Base-by-base conservation (phyloP, 2,888 invertebrate species). In the Drosophila hamatofila region DNA sequence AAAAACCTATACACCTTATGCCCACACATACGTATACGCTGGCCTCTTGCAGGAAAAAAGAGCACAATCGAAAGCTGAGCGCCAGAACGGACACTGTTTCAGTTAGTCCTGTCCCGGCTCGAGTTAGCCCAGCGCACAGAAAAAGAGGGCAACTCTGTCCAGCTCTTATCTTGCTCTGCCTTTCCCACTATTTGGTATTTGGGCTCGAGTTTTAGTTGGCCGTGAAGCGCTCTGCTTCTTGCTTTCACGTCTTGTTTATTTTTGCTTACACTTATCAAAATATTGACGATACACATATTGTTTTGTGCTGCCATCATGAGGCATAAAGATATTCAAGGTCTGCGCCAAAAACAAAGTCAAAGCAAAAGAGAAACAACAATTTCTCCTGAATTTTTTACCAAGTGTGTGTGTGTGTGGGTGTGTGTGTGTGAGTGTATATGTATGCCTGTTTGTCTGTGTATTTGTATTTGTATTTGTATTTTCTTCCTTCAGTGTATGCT, bases 221-320 rank as follows among this genome's bases (percentile, higher is more conserved):
- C 66, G 37, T 46, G 66, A 57, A 83, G 72, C 52, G 86, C 78
- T 72, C 69, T 60, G 72, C 64, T 72, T 66, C 59, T 74, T 70
- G 69, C 72, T 78, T 85, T 85, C 88, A 88, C 86, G 86, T 80
- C 72, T 80, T 86, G 87, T 87, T 87, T 87, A 80, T 88, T 87
- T 87, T 86, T 86, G 90, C 90, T 90, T 83, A 87, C 90, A 87
- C 89, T 87, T 87, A 87, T 90, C 90, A 87, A 87, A 87, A 87
- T 87, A 90, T 87, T 87, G 75, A 72, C 74, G 72, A 81, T 76
- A 79, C 90, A 81, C 85, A 89, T 80, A 89, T 89, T 87, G 85
- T 74, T 70, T 79, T 67, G 71, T 71, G 72, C 61, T 74, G 72
- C 72, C 87, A 66, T 72, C 78, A 72, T 69, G 68, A 51, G 73